Conservation (phyloP, 2,888 invertebrate species). For the Latheticus oryzae region DNA sequence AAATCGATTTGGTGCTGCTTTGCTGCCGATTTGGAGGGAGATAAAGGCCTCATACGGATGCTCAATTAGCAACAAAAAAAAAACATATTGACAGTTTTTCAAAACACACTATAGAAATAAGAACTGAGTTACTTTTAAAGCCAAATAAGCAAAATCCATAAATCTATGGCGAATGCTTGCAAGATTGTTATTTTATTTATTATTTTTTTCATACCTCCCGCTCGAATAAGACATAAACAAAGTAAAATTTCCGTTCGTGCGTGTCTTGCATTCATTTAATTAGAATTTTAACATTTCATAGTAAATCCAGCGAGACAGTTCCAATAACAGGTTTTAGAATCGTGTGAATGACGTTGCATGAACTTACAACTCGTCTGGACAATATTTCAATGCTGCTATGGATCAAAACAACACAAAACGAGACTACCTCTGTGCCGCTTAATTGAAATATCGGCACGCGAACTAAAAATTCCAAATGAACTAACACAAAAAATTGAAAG, state of each 20-base stretch:
- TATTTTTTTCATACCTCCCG: too few species aligned
- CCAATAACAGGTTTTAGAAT: conserved; percentile 51
- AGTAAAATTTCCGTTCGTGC: conserved; percentile 48
- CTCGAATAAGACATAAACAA: conserved; percentile 47
- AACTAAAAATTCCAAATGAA: too few species aligned
- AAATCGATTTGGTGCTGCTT: conserved; percentile 26
- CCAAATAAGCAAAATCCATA: too few species aligned
- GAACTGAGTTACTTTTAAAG: too few species aligned
- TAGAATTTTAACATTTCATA: conserved; percentile 51
- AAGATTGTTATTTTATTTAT: too few species aligned
- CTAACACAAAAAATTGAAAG: too few species aligned
- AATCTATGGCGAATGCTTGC: too few species aligned
- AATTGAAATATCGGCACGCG: conserved; percentile 45
- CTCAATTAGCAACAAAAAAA: too few species aligned
- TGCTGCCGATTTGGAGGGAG: conserved; percentile 2
- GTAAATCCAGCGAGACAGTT: conserved; percentile 50
- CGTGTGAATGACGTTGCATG: conserved; percentile 54
- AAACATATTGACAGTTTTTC: too few species aligned
- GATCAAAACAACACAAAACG: conserved; percentile 61
- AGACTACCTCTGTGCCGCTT: conserved; percentile 50
- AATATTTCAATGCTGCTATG: conserved; percentile 57
- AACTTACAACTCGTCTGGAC: conserved; percentile 52
- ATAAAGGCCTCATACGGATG: neutral
- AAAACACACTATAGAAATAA: too few species aligned
- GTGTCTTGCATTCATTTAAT: conserved; percentile 43